Base-by-base conservation (phyloP, 2,797 vertebrate species). In the Coilia nasus region DNA sequence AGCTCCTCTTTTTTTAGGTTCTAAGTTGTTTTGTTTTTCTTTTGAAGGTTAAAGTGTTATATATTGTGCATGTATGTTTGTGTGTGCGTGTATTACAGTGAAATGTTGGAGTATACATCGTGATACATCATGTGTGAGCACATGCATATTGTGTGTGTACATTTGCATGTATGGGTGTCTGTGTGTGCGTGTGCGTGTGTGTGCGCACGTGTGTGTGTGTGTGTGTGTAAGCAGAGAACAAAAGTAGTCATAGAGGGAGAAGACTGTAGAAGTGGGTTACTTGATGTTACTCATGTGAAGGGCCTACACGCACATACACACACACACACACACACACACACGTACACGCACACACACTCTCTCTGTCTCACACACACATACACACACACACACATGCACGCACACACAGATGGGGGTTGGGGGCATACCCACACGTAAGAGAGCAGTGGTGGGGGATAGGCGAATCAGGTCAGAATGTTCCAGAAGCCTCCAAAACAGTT, bases 201-300 rank as follows among this genome's bases (percentile, higher is more conserved):
- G 21, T 12, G 82, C 59, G 31, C 59, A n/a, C 59, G 47, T 31
- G 81, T 82, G 81, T 82, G 46, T 81, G 44, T 60, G 56, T 57
- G 25, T 31, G 90, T 84, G 92, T 90, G 87, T 93, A 92, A 57
- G 82, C 31, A 15, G 89, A 90, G 59, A 87, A 83, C 83, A 87
- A 85, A 83, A 82, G 41, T 71, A 60, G 19, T 19, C 7, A 59
- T 21, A 19, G n/a, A 19, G 82, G 44, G 14, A 56, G 54, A 3
- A 1, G 54, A 56, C 59, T 21, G 59, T 19, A 60, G 59, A 60
- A 60, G 21, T 60, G 59, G 59, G 59, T 60, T 60, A 60, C 59
- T 19, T 60, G 2, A 5, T 60, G 59, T 23, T 1, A n/a, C 17
- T 60, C 19, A 21, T 60, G 59, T 17, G 21, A 19, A 19, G n/a